Conservation (phyloP, 1,140 invertebrate species). For the Caenorhabditis inopinata region DNA sequence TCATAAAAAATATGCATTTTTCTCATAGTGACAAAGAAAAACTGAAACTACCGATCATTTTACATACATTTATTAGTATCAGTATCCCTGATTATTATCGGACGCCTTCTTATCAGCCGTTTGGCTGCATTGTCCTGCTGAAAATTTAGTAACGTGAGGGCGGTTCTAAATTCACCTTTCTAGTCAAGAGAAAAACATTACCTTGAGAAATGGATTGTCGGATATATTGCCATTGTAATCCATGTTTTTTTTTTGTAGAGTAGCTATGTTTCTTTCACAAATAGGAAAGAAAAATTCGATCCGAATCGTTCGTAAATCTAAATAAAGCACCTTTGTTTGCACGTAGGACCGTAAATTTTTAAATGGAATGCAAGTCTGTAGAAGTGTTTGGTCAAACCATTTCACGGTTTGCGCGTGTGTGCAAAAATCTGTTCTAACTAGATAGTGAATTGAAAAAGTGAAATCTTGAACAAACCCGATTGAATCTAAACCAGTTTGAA, state of each 20-base stretch:
- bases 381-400: too few species aligned
- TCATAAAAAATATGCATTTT: neutral
- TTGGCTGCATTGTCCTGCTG: conserved; percentile 17
- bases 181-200: neutral
- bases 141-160: neutral
- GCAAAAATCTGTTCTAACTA: too few species aligned
- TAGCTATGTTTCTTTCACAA: neutral
- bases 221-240: conserved; percentile 8
- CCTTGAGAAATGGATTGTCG: conserved; percentile 8
- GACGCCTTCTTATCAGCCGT: neutral
- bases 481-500: too few species aligned
- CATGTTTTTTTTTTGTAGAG: neutral
- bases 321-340: neutral
- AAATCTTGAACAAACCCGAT: too few species aligned
- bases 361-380: too few species aligned
- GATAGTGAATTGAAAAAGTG: too few species aligned
- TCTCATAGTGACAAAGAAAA: neutral
- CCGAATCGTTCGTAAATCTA: conserved; percentile 14
- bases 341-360: too few species aligned
- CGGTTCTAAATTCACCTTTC: neutral
- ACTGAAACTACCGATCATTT: neutral
- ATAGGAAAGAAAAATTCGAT: conserved; percentile 10
- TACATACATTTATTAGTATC: neutral
- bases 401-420: too few species aligned
- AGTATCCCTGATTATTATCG: neutral